phyloP scores from a whole-genome alignment of 2,888 invertebrate species.

The Aporophyla nigra region DNA sequence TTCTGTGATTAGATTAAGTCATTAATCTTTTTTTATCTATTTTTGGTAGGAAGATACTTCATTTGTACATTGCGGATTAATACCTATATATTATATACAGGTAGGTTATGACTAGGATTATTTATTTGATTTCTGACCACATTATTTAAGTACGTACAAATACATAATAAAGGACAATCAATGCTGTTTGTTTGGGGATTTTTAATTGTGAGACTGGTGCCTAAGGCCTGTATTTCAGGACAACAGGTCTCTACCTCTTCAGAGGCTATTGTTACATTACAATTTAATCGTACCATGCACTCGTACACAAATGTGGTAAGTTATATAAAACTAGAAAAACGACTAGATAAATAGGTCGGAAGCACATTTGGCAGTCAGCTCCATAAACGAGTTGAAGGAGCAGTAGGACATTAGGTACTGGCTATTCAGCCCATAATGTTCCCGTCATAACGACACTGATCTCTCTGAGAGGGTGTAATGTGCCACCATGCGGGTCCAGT shows the following conservation, averaged over 20 bases:
- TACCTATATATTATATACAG: not conserved
- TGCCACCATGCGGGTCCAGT: not conserved
- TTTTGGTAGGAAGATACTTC: not conserved
- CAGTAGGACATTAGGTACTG: not conserved
- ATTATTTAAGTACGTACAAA: no score
- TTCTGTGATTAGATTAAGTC: conserved; percentile 8
- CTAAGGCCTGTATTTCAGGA: no score
- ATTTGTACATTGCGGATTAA: not conserved
- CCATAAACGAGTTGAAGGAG: not conserved
- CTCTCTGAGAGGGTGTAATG: not conserved
- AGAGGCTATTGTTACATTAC: no score
- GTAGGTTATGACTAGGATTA: no score
- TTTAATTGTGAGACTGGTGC: no score
- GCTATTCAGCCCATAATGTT: not conserved
- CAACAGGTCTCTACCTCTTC: no score
- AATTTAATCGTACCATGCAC: no score
- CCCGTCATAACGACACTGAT: not conserved
- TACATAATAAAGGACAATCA: no score
- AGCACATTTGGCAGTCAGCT: not conserved
- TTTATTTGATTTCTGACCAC: no score
- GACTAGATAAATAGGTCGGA: not conserved
- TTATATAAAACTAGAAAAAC: no score
- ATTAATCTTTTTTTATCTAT: conserved; percentile 10
- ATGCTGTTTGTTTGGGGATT: no score
- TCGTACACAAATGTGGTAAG: no score